Percentiles rank a stretch among this genome's conserved stretches.
phyloP scores from a whole-genome alignment of 2,888 invertebrate species.

The Caenorhabditis zanzibari region DNA sequence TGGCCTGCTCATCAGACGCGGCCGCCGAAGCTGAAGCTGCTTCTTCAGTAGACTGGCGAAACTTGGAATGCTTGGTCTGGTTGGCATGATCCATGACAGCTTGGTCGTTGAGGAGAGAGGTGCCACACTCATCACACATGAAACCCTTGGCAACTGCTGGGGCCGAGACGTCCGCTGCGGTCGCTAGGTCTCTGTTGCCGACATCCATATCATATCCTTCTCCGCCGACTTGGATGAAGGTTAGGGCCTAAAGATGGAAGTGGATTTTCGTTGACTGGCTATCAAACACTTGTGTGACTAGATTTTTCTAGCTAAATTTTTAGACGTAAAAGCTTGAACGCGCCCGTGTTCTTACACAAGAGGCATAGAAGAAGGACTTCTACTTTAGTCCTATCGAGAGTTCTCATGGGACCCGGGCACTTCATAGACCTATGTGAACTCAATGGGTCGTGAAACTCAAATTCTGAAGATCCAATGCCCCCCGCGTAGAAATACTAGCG shows the following conservation, averaged over 20 bases:
- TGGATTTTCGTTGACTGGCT: too few species aligned
- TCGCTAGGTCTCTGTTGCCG: too few species aligned
- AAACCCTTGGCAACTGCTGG: background rate
- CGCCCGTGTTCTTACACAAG: too few species aligned
- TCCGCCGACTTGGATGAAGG: slow-evolving; percentile 12
- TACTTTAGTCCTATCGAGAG: too few species aligned
- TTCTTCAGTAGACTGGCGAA: background rate
- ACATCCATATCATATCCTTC: background rate
- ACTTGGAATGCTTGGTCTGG: background rate
- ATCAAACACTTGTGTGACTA: too few species aligned
- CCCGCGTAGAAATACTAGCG: too few species aligned
- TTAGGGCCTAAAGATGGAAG: background rate
- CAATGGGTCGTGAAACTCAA: background rate
- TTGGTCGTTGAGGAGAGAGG: background rate
- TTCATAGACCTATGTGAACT: too few species aligned
- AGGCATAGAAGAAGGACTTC: too few species aligned
- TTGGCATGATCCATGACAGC: background rate
- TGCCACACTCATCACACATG: slow-evolving; percentile 13
- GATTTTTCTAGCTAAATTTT: too few species aligned
- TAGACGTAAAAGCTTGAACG: too few species aligned
- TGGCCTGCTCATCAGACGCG: background rate
- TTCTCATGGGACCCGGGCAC: too few species aligned
- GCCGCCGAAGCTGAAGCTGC: background rate
- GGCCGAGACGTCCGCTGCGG: background rate
- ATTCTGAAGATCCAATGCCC: too few species aligned